Base-by-base conservation (phyloP, 2,888 invertebrate species). In the Oxyscelio sp. region DNA sequence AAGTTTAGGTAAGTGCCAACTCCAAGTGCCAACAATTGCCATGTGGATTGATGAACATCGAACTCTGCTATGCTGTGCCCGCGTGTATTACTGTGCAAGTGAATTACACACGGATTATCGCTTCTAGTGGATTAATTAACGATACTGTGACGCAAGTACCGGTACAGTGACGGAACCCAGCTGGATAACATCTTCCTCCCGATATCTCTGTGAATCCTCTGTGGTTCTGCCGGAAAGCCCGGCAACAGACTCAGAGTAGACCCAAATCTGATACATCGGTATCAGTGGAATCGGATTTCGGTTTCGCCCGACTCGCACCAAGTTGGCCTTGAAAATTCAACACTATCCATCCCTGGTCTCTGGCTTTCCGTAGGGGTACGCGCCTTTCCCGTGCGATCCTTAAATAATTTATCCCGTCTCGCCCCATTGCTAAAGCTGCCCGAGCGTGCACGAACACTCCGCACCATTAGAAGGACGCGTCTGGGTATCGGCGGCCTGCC, bases 381-480 rank as follows among this genome's bases (percentile, higher is more conserved):
- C 40, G 40, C 40, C 61, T 40, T 40, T n/a, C 40, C 5, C 22
- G 21, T 43, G 61, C n/a, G 17, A 43, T 24, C 34, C 24, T 4
- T 15, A 68, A 68, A 68, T 68, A 54, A 54, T 54, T 68, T 21
- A 54, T 40, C 40, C 4, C 13, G 54, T 24, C 68, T 38, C 27
- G 40, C 54, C 5, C 45, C n/a, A 58, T 70, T 27, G 70, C 70
- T 27, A 58, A 70, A 70, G 45, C 56, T 19, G 40, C 22, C 43
- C 82, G 71, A 83, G 79, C 86, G 87, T 85, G 85, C 87, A 86
- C 87, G 87, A 87, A 89, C 88, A 85, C 71, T 83, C 89, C 84
- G 87, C 80, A 86, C 89, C 88, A 90, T 90, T 89, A 89, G 83
- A 85, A 85, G 70, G 84, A 84, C 79, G 86, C 86, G 86, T 81